These are phyloP conservation scores for Cantharis rufa DNA, from an alignment of 2,888 invertebrate genomes.

Conservation along the genomic window DNA sequence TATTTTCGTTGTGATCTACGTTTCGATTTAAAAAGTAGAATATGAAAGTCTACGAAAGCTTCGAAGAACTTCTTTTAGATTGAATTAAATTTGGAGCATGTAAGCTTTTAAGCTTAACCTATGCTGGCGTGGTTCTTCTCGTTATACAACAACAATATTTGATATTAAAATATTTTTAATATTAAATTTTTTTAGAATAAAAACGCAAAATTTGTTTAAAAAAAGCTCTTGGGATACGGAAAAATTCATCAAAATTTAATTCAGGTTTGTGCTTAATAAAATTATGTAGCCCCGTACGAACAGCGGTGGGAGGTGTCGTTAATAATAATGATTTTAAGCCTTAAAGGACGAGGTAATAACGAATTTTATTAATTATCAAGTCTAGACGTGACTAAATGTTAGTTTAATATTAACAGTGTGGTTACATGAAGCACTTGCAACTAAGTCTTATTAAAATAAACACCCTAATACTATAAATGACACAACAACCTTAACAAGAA, in stretches of 20 bases:
- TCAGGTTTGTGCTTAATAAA: not conserved
- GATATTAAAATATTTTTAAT: not conserved
- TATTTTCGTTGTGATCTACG: not conserved
- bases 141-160: not conserved
- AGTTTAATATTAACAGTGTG: constrained; percentile 5
- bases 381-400: constrained; percentile 7
- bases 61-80: not conserved
- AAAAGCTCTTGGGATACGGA: not conserved
- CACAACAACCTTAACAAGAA: constrained; percentile 4
- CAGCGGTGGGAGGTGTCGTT: not conserved
- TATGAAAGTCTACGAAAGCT: not conserved
- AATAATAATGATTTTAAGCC: constrained; percentile 5
- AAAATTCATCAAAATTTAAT: not conserved
- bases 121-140: not conserved
- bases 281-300: not conserved
- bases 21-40: not conserved
- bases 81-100: not conserved
- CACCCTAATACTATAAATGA: not conserved
- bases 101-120: not conserved
- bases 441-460: not conserved
- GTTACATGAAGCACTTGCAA: not conserved
- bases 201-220: not conserved
- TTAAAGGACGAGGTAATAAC: not conserved
- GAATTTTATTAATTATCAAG: constrained; percentile 7
- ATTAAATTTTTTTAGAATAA: not conserved